Conservation (phyloP, 1,140 invertebrate species). For the Euura saliciscinereae region DNA sequence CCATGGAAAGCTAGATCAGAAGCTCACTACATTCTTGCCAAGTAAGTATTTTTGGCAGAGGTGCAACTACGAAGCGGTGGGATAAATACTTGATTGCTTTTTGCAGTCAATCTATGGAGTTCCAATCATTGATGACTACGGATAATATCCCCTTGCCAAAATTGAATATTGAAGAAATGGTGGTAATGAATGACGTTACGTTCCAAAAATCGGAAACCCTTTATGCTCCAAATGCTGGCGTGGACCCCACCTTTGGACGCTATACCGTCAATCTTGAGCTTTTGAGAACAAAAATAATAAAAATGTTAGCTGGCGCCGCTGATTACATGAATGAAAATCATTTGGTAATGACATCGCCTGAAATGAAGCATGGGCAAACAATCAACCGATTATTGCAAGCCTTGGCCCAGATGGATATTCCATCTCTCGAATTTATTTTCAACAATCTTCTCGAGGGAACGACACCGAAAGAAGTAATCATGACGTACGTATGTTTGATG, state of each 20-base stretch:
- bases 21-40: conserved; percentile 48
- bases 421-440: conserved; percentile 41
- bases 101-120: conserved; percentile 50
- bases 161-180: conserved; percentile 26
- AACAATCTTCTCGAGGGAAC: conserved; percentile 31
- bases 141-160: conserved; percentile 20
- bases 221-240: conserved; percentile 28
- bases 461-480: conserved; percentile 22
- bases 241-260: conserved; percentile 47
- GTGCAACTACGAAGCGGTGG: neutral
- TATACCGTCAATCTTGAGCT: conserved; percentile 37
- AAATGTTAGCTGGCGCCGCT: conserved; percentile 43
- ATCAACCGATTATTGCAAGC: conserved; percentile 45
- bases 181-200: conserved; percentile 36
- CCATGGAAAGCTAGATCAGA: conserved; percentile 49
- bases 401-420: conserved; percentile 43
- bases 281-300: conserved; percentile 39
- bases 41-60: conserved; percentile 32
- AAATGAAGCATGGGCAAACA: conserved; percentile 45
- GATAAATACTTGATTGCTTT: too few relatives aligned
- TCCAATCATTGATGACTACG: conserved; percentile 32
- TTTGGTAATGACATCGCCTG: conserved; percentile 40
- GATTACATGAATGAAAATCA: conserved; percentile 52
- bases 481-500: conserved; percentile 24
- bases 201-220: conserved; percentile 33